Conservation (phyloP, 2,113 vertebrate genomes). For the Aepyceros melampus region DNA sequence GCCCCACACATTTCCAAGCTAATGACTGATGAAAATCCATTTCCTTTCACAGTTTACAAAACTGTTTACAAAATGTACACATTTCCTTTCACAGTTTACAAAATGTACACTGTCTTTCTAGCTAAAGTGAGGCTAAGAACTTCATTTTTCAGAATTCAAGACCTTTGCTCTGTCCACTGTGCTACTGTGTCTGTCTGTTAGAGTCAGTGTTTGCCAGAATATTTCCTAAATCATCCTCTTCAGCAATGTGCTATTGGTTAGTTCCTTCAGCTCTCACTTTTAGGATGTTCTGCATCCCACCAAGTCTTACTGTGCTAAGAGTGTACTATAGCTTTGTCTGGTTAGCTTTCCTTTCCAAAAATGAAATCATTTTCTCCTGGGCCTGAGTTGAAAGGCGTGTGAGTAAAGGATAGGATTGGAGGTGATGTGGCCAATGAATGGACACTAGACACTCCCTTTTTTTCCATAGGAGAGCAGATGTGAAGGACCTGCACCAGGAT, state of each 20-base stretch:
- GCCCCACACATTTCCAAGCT: slow-evolving; percentile 14
- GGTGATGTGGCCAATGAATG: slow-evolving; percentile 69
- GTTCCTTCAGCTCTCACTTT: slow-evolving; percentile 3
- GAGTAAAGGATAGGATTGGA: slow-evolving; percentile 57
- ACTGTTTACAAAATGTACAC: background rate
- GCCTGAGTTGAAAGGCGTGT: slow-evolving; percentile 30
- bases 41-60: slow-evolving; percentile 35
- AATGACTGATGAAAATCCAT: background rate
- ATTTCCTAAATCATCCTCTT: slow-evolving; percentile 37
- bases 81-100: slow-evolving; percentile 38
- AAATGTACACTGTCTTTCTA: slow-evolving; percentile 23
- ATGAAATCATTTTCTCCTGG: slow-evolving; percentile 38
- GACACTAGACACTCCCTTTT: slow-evolving; percentile 75
- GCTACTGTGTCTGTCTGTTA: slow-evolving; percentile 57
- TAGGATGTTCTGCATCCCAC: slow-evolving; percentile 7
- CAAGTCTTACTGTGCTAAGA: slow-evolving; percentile 24
- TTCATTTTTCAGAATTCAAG: slow-evolving; percentile 35
- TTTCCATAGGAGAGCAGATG: slow-evolving; percentile 72
- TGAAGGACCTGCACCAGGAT: slow-evolving; percentile 73
- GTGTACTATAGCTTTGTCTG: slow-evolving; percentile 38
- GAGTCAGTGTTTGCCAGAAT: slow-evolving; percentile 32
- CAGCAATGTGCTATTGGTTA: background rate
- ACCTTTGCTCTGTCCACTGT: slow-evolving; percentile 50
- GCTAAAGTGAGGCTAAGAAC: slow-evolving; percentile 34
- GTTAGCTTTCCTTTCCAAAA: slow-evolving; percentile 44